Evolutionary conservation across 2,797 vertebrate species (phyloP).

Genomic region (Macropodus opercularis): DNA sequence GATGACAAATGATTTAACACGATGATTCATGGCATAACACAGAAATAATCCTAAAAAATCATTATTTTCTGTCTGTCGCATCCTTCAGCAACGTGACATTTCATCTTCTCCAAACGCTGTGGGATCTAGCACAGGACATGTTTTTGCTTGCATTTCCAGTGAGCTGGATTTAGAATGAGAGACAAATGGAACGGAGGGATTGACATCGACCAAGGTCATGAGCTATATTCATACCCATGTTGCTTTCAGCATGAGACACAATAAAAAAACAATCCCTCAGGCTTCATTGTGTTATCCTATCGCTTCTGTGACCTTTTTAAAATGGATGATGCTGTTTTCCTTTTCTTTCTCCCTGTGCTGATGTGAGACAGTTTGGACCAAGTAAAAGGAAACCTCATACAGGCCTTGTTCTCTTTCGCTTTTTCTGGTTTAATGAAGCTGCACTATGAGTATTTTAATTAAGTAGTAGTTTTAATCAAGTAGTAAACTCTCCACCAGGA

Average conservation of each 20-base stretch:
- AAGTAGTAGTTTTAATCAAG: no score
- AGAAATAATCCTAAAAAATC: slow-evolving; percentile 37
- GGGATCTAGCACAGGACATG: slow-evolving; percentile 28
- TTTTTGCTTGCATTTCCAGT: slow-evolving; percentile 46
- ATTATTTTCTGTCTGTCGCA: slow-evolving; percentile 31
- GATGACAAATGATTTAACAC: slow-evolving; percentile 36
- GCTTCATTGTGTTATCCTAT: slow-evolving; percentile 51
- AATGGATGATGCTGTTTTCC: slow-evolving; percentile 29
- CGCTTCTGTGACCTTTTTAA: slow-evolving; percentile 61
- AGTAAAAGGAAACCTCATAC: not conserved
- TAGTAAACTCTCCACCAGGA: no score
- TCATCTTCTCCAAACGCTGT: slow-evolving; percentile 23
- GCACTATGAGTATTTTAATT: slow-evolving; percentile 12
- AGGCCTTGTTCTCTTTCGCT: not conserved
- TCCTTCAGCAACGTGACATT: slow-evolving; percentile 29
- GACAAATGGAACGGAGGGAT: slow-evolving; percentile 36
- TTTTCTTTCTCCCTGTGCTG: not conserved
- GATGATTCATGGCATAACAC: slow-evolving; percentile 38
- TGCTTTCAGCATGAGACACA: slow-evolving; percentile 58
- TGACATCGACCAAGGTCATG: slow-evolving; percentile 63
- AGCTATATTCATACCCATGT: slow-evolving; percentile 53
- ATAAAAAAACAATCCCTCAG: slow-evolving; percentile 46
- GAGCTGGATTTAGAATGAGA: slow-evolving; percentile 35
- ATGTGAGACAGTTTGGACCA: not conserved
- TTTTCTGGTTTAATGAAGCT: slow-evolving; percentile 50